These are phyloP conservation scores for Lanius ludovicianus DNA, from an alignment of 2,113 vertebrate species.

Conservation along the genomic window DNA sequence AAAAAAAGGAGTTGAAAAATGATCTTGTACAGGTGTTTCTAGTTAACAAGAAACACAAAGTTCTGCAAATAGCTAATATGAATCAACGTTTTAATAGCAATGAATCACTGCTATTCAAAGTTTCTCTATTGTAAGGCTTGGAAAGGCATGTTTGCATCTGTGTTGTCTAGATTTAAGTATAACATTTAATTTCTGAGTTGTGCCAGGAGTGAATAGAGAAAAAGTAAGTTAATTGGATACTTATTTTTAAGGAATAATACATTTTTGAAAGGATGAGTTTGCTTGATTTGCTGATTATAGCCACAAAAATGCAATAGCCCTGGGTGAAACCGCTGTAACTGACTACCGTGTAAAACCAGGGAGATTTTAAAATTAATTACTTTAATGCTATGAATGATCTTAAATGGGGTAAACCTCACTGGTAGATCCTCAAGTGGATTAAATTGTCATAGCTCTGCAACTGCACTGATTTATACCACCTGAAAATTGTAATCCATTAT, in stretches of 20 bases:
- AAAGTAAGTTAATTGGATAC: background rate
- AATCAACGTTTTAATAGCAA: background rate
- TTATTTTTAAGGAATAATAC: background rate
- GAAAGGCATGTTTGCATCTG: background rate
- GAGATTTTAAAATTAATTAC: constrained; percentile 8
- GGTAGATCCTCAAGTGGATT: background rate
- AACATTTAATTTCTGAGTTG: background rate
- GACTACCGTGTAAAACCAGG: background rate
- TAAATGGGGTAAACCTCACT: background rate
- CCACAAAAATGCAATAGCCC: background rate
- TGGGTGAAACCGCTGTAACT: background rate
- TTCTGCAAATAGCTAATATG: background rate
- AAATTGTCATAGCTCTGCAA: background rate
- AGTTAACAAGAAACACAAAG: background rate
- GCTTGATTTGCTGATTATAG: background rate
- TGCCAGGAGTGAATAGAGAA: background rate
- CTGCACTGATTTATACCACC: background rate
- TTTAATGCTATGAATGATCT: background rate
- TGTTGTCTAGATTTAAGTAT: background rate
- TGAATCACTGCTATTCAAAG: background rate
- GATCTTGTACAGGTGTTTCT: background rate
- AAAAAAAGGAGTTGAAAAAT: background rate
- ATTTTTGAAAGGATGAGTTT: background rate
- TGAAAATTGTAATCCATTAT: background rate
- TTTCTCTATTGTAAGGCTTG: background rate